phyloP scores from a whole-genome alignment of 2,888 invertebrate genomes.

The Acleris emargana region DNA sequence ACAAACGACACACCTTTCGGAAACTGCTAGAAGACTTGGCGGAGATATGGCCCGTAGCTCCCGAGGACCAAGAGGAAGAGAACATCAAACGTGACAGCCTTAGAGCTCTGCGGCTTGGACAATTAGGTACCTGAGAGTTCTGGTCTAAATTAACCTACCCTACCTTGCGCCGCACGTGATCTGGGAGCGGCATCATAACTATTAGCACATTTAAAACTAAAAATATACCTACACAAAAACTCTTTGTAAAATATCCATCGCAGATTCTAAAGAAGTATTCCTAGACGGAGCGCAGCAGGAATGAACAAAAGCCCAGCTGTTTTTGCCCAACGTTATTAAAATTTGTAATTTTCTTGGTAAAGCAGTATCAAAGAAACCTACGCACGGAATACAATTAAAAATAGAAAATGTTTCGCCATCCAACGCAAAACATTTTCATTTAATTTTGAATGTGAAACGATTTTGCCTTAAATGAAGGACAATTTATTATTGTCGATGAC shows the following conservation, averaged over 20 bases:
- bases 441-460: no score
- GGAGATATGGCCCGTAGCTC: conserved; percentile 64
- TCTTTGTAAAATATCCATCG: not conserved
- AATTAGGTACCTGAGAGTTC: conserved; percentile 53
- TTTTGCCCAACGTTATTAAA: conserved; percentile 9
- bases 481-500: conserved; percentile 11
- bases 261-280: not conserved
- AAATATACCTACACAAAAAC: no score
- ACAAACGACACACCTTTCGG: conserved; percentile 59
- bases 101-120: conserved; percentile 55
- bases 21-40: conserved; percentile 62
- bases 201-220: no score
- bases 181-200: no score
- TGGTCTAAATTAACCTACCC: not conserved
- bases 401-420: conserved; percentile 12
- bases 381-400: conserved; percentile 9
- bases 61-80: conserved; percentile 51
- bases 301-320: not conserved
- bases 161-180: no score
- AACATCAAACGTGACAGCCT: conserved; percentile 61
- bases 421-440: conserved; percentile 4
- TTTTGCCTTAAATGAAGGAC: conserved; percentile 1
- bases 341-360: conserved; percentile 7
- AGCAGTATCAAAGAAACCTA: not conserved
- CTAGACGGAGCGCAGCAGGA: not conserved